Evolutionary conservation across 2,113 vertebrate genomes (phyloP).

Genomic region (Tichodroma muraria): DNA sequence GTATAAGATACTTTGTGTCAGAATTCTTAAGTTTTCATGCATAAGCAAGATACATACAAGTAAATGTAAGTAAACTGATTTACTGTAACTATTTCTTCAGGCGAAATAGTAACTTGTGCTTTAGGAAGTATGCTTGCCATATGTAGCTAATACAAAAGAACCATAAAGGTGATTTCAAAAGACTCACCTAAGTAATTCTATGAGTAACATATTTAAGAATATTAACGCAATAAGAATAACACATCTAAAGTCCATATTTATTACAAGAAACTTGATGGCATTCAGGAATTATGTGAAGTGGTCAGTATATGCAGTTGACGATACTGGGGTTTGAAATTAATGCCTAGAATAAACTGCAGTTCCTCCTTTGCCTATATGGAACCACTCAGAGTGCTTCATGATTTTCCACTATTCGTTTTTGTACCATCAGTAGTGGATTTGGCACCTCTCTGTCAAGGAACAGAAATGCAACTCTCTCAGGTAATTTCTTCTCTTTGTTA

Average conservation of each 20-base stretch:
- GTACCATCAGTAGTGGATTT: not conserved
- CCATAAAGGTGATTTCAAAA: not conserved
- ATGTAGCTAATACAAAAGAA: not conserved
- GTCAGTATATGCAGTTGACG: not conserved
- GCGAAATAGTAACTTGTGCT: not conserved
- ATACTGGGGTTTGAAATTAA: not conserved
- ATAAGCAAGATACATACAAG: not conserved
- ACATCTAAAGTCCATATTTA: not conserved
- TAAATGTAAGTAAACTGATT: not conserved
- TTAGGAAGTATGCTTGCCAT: not conserved
- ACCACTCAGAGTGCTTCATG: not conserved
- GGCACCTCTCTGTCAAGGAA: constrained; percentile 35
- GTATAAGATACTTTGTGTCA: not conserved
- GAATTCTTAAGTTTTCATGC: not conserved
- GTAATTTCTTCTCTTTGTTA: constrained; percentile 44
- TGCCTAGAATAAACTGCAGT: not conserved
- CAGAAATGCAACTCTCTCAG: not conserved
- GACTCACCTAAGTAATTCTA: not conserved
- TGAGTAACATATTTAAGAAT: not conserved
- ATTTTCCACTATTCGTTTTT: constrained; percentile 42
- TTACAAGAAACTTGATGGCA: not conserved
- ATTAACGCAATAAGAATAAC: not conserved
- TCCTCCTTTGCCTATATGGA: not conserved
- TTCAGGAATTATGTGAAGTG: not conserved
- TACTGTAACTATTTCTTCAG: not conserved